Conservation (phyloP, 2,888 invertebrate genomes). For the Platycnemis pennipes region DNA sequence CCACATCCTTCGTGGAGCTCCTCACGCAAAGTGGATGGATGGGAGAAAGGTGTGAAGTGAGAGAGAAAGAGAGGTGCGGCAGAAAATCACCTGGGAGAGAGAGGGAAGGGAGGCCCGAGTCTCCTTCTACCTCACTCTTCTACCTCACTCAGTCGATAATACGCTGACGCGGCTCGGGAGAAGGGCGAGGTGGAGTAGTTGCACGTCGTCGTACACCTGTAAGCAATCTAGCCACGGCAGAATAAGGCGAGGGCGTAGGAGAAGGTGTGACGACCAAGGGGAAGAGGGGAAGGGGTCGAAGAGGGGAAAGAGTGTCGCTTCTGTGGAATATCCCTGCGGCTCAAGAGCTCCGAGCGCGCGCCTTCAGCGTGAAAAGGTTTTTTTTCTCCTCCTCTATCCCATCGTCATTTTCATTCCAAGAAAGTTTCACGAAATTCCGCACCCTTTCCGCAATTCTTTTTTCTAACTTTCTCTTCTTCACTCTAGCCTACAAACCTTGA, state of each 20-base stretch:
- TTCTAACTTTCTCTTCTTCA: not conserved
- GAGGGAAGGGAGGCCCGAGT: not conserved
- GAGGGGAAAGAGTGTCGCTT: not conserved
- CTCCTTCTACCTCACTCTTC: too few species aligned
- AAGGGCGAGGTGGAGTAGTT: not conserved
- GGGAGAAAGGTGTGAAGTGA: not conserved
- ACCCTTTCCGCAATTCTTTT: not conserved
- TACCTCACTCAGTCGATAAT: not conserved
- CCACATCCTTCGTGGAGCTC: not conserved
- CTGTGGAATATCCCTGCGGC: not conserved
- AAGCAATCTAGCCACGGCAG: constrained; percentile 42
- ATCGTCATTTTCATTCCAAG: constrained; percentile 43
- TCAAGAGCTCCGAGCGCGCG: not conserved
- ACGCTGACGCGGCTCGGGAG: not conserved
- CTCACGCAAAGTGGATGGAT: not conserved
- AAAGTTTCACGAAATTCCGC: constrained; percentile 29
- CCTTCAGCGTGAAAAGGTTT: constrained; percentile 39
- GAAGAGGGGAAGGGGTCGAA: not conserved
- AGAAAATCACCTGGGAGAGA: not conserved
- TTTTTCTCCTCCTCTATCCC: not conserved
- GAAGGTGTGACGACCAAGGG: too few species aligned
- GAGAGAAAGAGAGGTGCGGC: too few species aligned
- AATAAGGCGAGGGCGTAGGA: not conserved
- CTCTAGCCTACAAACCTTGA: not conserved
- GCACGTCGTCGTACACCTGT: not conserved